Conservation (phyloP, 35 echinoderm and acorn worm species). For the Apostichopus parvimensis region DNA sequence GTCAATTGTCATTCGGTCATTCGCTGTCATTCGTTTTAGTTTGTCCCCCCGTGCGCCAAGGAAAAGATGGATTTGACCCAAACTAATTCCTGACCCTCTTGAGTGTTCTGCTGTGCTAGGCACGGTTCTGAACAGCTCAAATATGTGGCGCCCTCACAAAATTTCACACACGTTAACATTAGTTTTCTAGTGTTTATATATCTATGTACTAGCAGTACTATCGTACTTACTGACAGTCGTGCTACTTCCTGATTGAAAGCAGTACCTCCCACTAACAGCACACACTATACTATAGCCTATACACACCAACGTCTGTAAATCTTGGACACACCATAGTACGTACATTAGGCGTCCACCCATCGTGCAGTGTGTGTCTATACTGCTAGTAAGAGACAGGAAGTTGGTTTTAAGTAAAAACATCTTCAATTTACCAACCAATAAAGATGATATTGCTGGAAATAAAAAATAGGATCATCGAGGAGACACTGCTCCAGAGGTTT, state of each 20-base stretch:
- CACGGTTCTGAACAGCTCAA: too few relatives aligned
- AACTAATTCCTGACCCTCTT: too few relatives aligned
- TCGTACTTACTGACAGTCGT: too few relatives aligned
- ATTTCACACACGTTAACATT: too few relatives aligned
- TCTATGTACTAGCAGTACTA: too few relatives aligned
- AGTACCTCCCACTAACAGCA: background rate
- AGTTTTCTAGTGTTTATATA: too few relatives aligned
- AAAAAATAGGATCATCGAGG: constrained; percentile 86
- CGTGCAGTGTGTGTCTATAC: background rate
- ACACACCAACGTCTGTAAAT: background rate
- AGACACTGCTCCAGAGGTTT: constrained; percentile 73
- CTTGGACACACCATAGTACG: background rate
- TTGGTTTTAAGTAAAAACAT: background rate
- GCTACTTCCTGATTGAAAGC: background rate
- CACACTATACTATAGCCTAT: background rate
- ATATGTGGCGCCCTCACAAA: too few relatives aligned
- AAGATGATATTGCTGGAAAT: constrained; percentile 95
- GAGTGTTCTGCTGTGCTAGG: too few relatives aligned
- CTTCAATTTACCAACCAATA: background rate
- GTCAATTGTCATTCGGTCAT: too few relatives aligned
- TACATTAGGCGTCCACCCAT: constrained; percentile 26
- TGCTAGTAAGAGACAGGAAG: constrained; percentile 38
- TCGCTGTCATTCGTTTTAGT: too few relatives aligned
- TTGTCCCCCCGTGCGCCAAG: too few relatives aligned
- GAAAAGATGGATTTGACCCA: too few relatives aligned